A percentile compares a stretch with the other conserved stretches of the same genome.
Conservation (phyloP, 2,888 invertebrate species). For the Epirrhoe alternata region DNA sequence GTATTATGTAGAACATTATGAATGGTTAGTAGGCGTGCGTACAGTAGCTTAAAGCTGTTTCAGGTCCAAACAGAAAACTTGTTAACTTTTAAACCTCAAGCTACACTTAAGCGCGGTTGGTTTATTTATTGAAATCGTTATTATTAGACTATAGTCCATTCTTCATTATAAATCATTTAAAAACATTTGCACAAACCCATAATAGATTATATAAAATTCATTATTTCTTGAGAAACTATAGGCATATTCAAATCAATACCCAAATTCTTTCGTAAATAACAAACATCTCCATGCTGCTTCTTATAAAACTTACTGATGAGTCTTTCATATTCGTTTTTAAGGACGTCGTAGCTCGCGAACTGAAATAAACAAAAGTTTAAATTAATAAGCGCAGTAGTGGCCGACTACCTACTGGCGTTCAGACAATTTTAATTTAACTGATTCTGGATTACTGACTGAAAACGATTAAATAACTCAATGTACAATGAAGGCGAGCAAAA, state of each 20-base stretch:
- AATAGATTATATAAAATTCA: conserved; percentile 26
- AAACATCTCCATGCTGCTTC: conserved; percentile 21
- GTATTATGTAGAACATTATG: neutral
- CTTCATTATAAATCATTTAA: conserved; percentile 14
- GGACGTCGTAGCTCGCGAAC: conserved; percentile 17
- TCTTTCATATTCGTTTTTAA: conserved; percentile 26
- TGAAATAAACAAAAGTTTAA: conserved; percentile 9
- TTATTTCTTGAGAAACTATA: conserved; percentile 20
- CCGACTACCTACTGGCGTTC: neutral
- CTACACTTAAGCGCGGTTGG: conserved; percentile 1
- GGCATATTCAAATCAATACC: conserved; percentile 17
- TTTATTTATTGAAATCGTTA: neutral
- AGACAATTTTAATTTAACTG: no score
- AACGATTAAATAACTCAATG: no score
- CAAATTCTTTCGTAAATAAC: conserved; percentile 27
- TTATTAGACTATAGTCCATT: conserved; percentile 4
- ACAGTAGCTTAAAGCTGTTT: neutral
- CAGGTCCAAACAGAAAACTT: neutral
- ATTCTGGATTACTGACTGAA: no score
- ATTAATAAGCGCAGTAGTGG: neutral
- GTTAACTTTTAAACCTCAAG: neutral
- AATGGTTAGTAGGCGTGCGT: neutral
- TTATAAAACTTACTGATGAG: conserved; percentile 26
- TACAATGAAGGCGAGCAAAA: neutral
- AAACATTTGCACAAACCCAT: conserved; percentile 27